Percentiles rank a stretch among this genome's conserved stretches.
Conservation (phyloP, 2,797 vertebrate species). For the Margarornis squamiger region DNA sequence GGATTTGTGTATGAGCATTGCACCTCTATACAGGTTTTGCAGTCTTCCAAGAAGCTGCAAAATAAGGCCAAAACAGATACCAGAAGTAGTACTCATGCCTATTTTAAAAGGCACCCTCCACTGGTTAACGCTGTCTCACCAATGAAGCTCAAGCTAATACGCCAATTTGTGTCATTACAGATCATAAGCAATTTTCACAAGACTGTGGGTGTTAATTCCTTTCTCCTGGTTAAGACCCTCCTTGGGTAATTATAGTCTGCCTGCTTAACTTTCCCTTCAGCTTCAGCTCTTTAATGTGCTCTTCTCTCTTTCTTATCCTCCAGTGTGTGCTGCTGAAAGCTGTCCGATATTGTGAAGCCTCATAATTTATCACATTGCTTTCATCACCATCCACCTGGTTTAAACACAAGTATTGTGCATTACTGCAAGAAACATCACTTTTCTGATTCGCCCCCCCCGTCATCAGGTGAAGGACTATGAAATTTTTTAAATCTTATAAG, state of each 20-base stretch:
- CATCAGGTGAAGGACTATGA: neutral
- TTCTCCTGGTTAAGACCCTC: conserved; percentile 14
- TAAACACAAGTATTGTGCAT: neutral
- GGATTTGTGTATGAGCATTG: neutral
- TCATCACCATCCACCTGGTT: neutral
- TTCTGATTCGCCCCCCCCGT: neutral
- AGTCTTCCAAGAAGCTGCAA: neutral
- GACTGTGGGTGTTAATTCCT: conserved; percentile 42
- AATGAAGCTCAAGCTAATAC: neutral
- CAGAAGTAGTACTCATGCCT: neutral
- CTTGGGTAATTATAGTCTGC: conserved; percentile 10
- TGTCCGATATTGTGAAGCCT: neutral
- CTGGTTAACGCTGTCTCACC: neutral
- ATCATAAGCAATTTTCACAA: conserved; percentile 57
- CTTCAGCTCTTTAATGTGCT: conserved; percentile 13
- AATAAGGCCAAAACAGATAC: neutral
- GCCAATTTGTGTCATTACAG: conserved; percentile 10
- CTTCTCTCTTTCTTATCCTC: neutral
- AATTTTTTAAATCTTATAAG: neutral
- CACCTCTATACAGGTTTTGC: fast-evolving
- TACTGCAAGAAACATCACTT: neutral
- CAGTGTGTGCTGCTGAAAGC: neutral
- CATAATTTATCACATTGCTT: neutral
- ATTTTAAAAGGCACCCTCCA: neutral
- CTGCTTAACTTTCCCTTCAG: conserved; percentile 26